Conservation (phyloP, 2,888 invertebrate species). For the Allacma fusca region DNA sequence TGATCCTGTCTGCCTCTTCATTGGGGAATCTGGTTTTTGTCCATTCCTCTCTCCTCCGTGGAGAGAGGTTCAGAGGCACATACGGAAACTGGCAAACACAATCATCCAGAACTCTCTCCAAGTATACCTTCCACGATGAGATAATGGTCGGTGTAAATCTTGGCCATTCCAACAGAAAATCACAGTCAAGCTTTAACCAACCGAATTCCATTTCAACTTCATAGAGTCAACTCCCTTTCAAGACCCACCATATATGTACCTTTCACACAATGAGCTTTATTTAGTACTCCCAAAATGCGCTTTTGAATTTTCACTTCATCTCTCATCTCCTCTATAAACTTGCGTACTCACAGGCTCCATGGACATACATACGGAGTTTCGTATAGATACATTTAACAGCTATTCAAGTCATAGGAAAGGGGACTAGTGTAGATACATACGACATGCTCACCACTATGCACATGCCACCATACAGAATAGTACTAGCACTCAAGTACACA, state of each 20-base stretch:
- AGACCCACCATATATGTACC: neutral
- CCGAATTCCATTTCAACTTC: neutral
- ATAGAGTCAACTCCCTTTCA: neutral
- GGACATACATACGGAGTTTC: too few species aligned
- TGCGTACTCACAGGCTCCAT: neutral
- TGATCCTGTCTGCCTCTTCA: constrained; percentile 33
- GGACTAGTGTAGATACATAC: too few species aligned
- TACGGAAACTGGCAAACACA: too few species aligned
- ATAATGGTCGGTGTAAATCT: constrained; percentile 45
- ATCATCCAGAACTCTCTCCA: neutral
- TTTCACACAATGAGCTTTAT: neutral
- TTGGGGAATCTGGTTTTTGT: constrained; percentile 46
- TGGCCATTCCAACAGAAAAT: neutral
- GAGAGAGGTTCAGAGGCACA: too few species aligned
- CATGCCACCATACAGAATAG: too few species aligned
- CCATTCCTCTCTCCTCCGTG: constrained; percentile 50
- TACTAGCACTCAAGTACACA: constrained; percentile 9
- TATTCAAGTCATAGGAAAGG: too few species aligned
- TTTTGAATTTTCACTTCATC: too few species aligned
- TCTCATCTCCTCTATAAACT: neutral
- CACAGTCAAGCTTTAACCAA: neutral
- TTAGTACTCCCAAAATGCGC: neutral
- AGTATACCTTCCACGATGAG: constrained; percentile 32
- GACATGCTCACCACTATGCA: too few species aligned
- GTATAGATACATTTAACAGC: too few species aligned